Evolutionary conservation across 37 sponge, comb jelly and placozoan species (phyloP).

Genomic region (Theonella swinhoei): DNA sequence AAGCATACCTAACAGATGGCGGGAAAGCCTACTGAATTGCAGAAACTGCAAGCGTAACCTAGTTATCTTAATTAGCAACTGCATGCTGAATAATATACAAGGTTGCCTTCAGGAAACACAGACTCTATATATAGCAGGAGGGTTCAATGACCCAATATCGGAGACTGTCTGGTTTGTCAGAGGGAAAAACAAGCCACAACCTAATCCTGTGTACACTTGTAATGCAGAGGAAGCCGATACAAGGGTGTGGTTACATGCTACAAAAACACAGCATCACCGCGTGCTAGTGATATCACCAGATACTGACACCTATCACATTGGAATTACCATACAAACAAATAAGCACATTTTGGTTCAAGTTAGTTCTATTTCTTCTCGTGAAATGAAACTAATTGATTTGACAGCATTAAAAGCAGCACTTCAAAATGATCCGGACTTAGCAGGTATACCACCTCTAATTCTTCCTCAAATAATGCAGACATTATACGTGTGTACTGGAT

Average conservation of each 20-base stretch:
- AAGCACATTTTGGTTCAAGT: slow-evolving; percentile 18
- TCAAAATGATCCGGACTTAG: slow-evolving; percentile 35
- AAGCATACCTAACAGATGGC: background rate
- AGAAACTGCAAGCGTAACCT: slow-evolving; percentile 10
- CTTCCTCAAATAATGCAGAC: slow-evolving; percentile 12
- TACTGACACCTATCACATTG: slow-evolving; percentile 13
- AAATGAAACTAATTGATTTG: slow-evolving; percentile 5
- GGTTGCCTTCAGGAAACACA: background rate
- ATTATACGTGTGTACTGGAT: slow-evolving; percentile 18
- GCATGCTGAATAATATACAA: background rate
- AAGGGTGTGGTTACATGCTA: slow-evolving; percentile 14
- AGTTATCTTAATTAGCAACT: background rate
- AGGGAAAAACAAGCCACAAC: slow-evolving; percentile 5
- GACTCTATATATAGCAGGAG: slow-evolving; percentile 10
- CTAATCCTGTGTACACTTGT: slow-evolving; percentile 6
- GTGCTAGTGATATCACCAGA: slow-evolving; percentile 8
- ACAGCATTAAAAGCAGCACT: background rate
- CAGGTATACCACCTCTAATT: background rate
- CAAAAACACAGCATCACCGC: background rate
- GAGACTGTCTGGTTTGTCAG: slow-evolving; percentile 21
- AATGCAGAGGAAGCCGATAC: slow-evolving; percentile 26
- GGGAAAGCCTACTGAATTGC: slow-evolving; percentile 19
- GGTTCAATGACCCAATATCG: background rate
- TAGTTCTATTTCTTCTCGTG: background rate
- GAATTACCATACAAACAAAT: background rate